Evolutionary conservation across 2,113 vertebrate genomes (phyloP).

Genomic region (Picathartes gymnocephalus): DNA sequence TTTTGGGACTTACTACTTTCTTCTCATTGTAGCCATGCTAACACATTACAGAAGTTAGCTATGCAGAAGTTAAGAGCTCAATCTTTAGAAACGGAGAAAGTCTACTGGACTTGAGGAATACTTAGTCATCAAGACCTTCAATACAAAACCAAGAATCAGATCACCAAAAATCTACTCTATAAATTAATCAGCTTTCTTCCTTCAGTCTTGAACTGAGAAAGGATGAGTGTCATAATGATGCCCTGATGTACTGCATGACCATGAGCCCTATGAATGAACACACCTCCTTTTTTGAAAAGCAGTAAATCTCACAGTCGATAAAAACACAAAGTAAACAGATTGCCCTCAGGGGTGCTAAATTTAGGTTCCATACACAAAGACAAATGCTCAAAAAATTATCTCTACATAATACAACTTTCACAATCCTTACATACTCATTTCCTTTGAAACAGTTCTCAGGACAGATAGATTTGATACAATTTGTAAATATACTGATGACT

Average conservation of each 20-base stretch:
- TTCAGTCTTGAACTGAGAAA: not conserved
- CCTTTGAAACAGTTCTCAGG: not conserved
- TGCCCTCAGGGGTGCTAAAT: not conserved
- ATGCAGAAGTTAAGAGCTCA: not conserved
- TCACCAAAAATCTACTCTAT: not conserved
- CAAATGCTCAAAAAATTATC: not conserved
- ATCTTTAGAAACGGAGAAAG: not conserved
- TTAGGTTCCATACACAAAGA: not conserved
- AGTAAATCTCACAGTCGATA: not conserved
- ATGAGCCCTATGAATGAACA: not conserved
- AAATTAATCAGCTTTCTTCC: not conserved
- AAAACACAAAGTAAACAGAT: not conserved
- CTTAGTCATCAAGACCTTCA: not conserved
- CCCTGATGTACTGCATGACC: not conserved
- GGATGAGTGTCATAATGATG: not conserved
- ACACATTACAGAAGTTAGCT: not conserved
- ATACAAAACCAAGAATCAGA: not conserved
- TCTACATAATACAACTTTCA: not conserved
- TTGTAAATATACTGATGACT: not conserved
- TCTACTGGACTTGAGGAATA: not conserved
- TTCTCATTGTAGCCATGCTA: not conserved
- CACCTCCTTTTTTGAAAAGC: not conserved
- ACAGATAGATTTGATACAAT: not conserved
- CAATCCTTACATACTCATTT: not conserved
- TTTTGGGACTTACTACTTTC: not conserved